Conservation (phyloP, 2,113 vertebrate genomes). For the Chlorodrepanis virens region DNA sequence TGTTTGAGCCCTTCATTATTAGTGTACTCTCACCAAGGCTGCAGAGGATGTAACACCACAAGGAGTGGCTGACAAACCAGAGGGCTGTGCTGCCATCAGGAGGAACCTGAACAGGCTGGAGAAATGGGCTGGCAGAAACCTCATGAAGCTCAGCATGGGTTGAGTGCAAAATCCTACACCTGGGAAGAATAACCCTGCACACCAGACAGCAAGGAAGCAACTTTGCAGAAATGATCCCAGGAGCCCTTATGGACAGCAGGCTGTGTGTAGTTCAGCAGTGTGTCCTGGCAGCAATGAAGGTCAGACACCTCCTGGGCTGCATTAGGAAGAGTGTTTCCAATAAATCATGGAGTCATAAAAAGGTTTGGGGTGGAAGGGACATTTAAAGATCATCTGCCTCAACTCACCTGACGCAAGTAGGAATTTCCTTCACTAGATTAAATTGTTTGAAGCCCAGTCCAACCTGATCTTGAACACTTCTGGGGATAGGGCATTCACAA, state of each 20-base stretch:
- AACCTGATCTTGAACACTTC: neutral
- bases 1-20: neutral
- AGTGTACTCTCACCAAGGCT: neutral
- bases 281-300: neutral
- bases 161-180: neutral
- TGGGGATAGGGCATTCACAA: accelerated
- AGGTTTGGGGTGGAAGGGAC: neutral
- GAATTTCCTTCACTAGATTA: neutral
- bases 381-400: neutral
- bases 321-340: too few relatives aligned
- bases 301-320: neutral
- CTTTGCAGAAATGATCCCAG: neutral
- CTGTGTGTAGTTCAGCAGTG: neutral
- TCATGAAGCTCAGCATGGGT: neutral
- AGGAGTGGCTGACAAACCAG: neutral
- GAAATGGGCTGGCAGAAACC: neutral
- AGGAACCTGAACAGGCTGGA: neutral
- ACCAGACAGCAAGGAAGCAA: neutral
- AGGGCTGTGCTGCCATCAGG: neutral
- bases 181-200: too few relatives aligned
- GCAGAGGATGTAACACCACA: neutral
- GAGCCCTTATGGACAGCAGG: neutral
- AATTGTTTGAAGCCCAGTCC: neutral
- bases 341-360: neutral
- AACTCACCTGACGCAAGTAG: accelerated